Evolutionary conservation across 2,888 invertebrate genomes (phyloP), one percentile per base, ranked within the genome.

Genomic region (Amphimallon solstitiale): DNA sequence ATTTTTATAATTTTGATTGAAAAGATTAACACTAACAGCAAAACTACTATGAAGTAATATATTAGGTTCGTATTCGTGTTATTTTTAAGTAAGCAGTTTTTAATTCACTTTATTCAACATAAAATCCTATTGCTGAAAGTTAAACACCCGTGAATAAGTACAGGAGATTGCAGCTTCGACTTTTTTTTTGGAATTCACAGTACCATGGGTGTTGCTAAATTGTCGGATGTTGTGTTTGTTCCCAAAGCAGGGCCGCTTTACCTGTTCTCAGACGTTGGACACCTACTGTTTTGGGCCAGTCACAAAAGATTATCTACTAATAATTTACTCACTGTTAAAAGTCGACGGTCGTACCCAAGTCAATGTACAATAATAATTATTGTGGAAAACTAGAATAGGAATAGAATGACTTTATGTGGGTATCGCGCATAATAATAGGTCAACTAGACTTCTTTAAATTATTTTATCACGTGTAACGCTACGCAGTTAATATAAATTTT

Each of bases 211-310:
- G 56, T 59, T 59, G 56, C 56, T 59, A 59, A 59, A 59, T 59
- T 59, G 56, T 59, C 56, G 56, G 56, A 43, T 59, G 29, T 59
- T 21, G 43, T 59, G 56, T 59, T 59, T 59, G 21, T 59, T 40
- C 56, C 43, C 23, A 59, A 59, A 59, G 56, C 43, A 59, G 56
- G 34, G 56, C 56, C 56, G 56, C 56, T 59, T 59, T 65, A 65
- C 64, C 64, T 65, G 64, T 59, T 56, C 64, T 62, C 49, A 40
- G 52, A 61, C 49, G n/a, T 62, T 61, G 61, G 66, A 66, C 66
- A 66, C 66, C 66, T 61, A 66, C 66, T 61, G 66, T 51, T 60
- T 49, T 51, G 60, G 65, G 45, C 49, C 59, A 45, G 52, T 63
- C 63, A 63, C 52, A 63, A 63, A 63, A 63, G 63, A 54, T 63